phyloP scores from a whole-genome alignment of 2,888 invertebrate species.

The Lepidocyrtoides sp. region DNA sequence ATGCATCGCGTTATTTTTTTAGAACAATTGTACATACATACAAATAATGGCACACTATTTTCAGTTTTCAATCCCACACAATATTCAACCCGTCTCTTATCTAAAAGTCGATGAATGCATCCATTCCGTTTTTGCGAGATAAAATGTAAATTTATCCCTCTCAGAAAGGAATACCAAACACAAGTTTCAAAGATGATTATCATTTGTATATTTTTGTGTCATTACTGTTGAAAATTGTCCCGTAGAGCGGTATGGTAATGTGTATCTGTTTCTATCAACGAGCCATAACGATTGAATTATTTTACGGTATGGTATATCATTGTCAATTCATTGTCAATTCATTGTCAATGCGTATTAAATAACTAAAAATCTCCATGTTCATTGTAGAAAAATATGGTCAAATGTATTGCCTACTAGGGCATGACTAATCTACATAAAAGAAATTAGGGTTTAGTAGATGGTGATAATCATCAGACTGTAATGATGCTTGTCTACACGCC shows the following conservation, averaged over 20 bases:
- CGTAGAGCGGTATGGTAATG: background rate
- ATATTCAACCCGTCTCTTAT: too few relatives aligned
- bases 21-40: background rate
- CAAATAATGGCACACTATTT: background rate
- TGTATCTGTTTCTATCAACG: background rate
- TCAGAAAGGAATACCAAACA: slow-evolving; percentile 38
- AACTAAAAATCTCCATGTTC: slow-evolving; percentile 30
- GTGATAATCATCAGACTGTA: slow-evolving; percentile 27
- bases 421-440: slow-evolving; percentile 44
- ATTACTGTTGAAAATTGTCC: slow-evolving; percentile 6
- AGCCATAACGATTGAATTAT: background rate
- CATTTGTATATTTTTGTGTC: slow-evolving; percentile 45
- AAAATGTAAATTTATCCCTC: slow-evolving; percentile 26
- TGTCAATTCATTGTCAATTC: slow-evolving; percentile 17
- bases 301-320: background rate
- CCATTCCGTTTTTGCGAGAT: slow-evolving; percentile 1
- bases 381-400: background rate
- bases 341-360: slow-evolving; percentile 15
- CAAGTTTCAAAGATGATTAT: slow-evolving; percentile 51
- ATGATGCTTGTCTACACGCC: slow-evolving; percentile 27
- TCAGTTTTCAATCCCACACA: too few relatives aligned
- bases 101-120: slow-evolving; percentile 1
- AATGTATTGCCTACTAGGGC: slow-evolving; percentile 4
- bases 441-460: slow-evolving; percentile 53
- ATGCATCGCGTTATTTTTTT: too few relatives aligned